Base-by-base conservation (phyloP, 1,140 invertebrate species). In the Oreohelix idahoensis region DNA sequence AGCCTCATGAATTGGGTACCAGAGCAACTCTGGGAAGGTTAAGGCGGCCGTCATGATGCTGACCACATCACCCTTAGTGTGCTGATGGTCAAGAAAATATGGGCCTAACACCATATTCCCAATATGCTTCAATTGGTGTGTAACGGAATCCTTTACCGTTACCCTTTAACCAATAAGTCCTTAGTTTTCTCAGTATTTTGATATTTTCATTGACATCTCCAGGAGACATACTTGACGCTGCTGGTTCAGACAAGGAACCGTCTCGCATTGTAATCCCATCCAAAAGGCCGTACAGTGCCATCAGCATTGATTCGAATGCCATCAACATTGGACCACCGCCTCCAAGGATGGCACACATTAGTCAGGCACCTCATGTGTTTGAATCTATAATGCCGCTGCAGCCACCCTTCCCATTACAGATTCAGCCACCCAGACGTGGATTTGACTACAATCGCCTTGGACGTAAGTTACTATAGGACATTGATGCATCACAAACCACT, bases 371-470 rank as follows among this genome's bases (percentile, higher is more conserved):
- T 49, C 45, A 15, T 39, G 53, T 82, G 80, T 82, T 82, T 75
- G 69, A 32, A 2, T 1, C 0, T 74, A 15, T 5, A 26, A 70
- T 71, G 0, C 42, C 49, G 20, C 49, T 42, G 26, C 70, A 75
- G 38, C 70, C 39, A 38, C 66, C 45, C 20, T 23, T 53, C 0
- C 45, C 75, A 76, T 29, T 63, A 74, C 66, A 81, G 51, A 8
- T 13, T 4, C 38, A 20, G 29, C 38, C 85, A 39, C 84, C 79
- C 17, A 87, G 86, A 42, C 87, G 85, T 71, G 81, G 77, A 13
- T 90, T 89, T 84, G 89, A 90, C 79, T 89, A 83, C 75, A 88
- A 70, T 78, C 84, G 89, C 71, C 74, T 89, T 42, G 89, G 89
- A 82, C 84, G 87, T 89, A 84, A 66, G 5, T 36, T 20, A 58